Percentiles rank a stretch among this genome's conserved stretches.
Conservation (phyloP, 2,113 vertebrate genomes). For the Sinocyclocheilus anshuiensis region DNA sequence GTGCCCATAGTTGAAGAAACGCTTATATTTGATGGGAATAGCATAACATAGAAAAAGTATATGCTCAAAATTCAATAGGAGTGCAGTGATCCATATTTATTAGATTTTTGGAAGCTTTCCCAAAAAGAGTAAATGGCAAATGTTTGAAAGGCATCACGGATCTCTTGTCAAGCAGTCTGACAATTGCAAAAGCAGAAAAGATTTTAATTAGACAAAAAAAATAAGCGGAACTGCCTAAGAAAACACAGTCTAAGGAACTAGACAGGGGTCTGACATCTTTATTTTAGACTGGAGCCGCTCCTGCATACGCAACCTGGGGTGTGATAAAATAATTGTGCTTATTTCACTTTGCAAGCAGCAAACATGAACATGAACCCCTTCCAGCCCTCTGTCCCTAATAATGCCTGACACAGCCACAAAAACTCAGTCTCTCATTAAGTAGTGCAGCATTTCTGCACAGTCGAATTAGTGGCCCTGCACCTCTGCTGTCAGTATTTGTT, state of each 20-base stretch:
- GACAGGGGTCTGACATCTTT: slow-evolving; percentile 14
- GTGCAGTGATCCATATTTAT: not conserved
- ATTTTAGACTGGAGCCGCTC: not conserved
- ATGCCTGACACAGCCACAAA: slow-evolving; percentile 48
- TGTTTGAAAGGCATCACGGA: not conserved
- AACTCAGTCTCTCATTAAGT: slow-evolving; percentile 51
- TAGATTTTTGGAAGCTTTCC: not conserved
- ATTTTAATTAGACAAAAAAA: slow-evolving; percentile 27
- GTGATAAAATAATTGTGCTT: slow-evolving; percentile 36
- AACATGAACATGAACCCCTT: slow-evolving; percentile 18
- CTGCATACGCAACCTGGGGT: not conserved
- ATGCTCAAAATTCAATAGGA: slow-evolving; percentile 3
- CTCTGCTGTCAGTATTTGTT: slow-evolving; percentile 46
- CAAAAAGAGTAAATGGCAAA: slow-evolving; percentile 15
- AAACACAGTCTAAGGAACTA: not conserved
- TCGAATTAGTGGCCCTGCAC: slow-evolving; percentile 47
- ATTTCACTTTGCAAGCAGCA: slow-evolving; percentile 35
- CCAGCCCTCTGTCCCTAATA: slow-evolving; percentile 36
- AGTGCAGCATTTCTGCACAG: slow-evolving; percentile 39
- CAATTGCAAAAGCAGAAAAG: slow-evolving; percentile 13
- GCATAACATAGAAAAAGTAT: not conserved
- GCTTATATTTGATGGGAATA: not conserved
- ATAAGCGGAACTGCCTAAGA: not conserved
- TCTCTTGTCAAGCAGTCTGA: not conserved
- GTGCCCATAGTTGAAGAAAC: not conserved